These are phyloP conservation scores for Drosophila fulvimacula DNA, from an alignment of 2,888 invertebrate genomes.

Conservation along the genomic window DNA sequence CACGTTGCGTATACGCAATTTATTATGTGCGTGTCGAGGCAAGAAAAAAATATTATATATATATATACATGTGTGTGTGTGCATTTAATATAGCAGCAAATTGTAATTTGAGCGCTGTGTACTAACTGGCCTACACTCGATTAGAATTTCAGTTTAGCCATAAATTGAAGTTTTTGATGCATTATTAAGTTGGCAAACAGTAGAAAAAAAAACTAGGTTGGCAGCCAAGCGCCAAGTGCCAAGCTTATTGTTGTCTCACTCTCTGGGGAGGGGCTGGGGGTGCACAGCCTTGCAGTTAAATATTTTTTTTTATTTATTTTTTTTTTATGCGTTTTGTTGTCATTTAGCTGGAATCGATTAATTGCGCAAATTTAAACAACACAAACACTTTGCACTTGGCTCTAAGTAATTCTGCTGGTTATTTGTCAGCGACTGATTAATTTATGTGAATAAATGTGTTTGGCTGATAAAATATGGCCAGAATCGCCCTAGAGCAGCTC, in stretches of 20 bases:
- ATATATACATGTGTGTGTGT: constrained; percentile 19
- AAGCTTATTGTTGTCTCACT: constrained; percentile 25
- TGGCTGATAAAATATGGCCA: constrained; percentile 8
- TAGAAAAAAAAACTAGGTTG: constrained; percentile 63
- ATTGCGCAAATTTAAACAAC: constrained; percentile 64
- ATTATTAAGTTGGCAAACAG: constrained; percentile 53
- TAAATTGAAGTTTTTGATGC: constrained; percentile 60
- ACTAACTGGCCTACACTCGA: constrained; percentile 50
- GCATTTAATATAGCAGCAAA: constrained; percentile 65
- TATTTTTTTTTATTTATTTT: constrained; percentile 14
- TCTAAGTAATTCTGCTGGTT: constrained; percentile 75
- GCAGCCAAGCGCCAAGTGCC: constrained; percentile 28
- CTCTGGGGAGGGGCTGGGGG: neutral
- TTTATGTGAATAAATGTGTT: constrained; percentile 56
- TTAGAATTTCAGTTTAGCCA: constrained; percentile 73
- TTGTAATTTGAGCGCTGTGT: constrained; percentile 63
- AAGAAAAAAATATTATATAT: constrained; percentile 11
- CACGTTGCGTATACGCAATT: constrained; percentile 78
- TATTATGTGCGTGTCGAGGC: constrained; percentile 66
- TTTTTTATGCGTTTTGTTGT: constrained; percentile 57
- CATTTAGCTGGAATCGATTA: constrained; percentile 65
- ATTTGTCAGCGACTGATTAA: constrained; percentile 75
- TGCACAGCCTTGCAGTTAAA: neutral
- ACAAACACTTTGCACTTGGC: constrained; percentile 38
- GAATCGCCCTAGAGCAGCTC: neutral